Percentiles rank a stretch among this genome's conserved stretches.
phyloP scores from a whole-genome alignment of 2,888 invertebrate genomes.

The Zygaena filipendulae region DNA sequence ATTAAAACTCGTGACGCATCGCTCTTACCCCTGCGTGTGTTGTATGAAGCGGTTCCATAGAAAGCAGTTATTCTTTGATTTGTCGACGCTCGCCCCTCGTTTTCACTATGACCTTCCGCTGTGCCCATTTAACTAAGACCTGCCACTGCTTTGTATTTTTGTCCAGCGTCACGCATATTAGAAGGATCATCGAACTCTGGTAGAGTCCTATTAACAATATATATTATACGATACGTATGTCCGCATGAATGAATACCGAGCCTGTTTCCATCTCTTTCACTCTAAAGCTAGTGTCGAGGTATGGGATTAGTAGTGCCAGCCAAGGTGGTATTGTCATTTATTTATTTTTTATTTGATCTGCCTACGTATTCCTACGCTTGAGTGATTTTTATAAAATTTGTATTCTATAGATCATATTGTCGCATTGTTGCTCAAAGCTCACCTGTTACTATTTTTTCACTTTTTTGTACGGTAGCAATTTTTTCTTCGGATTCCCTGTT shows the following conservation, averaged over 20 bases:
- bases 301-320: conserved; percentile 45
- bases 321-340: conserved; percentile 35
- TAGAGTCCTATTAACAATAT: conserved; percentile 26
- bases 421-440: too few relatives aligned
- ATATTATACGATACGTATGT: conserved; percentile 42
- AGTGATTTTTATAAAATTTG: too few relatives aligned
- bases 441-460: too few relatives aligned
- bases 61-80: conserved; percentile 41
- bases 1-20: conserved; percentile 64
- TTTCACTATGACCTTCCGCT: conserved; percentile 27
- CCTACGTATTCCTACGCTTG: too few relatives aligned
- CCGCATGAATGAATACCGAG: conserved; percentile 45
- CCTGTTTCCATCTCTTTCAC: conserved; percentile 27
- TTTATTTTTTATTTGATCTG: conserved; percentile 11
- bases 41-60: conserved; percentile 32
- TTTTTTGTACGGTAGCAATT: too few relatives aligned
- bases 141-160: too few relatives aligned
- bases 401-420: too few relatives aligned
- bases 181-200: conserved; percentile 20
- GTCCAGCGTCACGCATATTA: too few relatives aligned
- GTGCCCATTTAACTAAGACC: conserved; percentile 31
- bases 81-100: conserved; percentile 42
- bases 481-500: too few relatives aligned
- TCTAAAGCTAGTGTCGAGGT: conserved; percentile 12
- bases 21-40: conserved; percentile 31